Evolutionary conservation across 1,140 invertebrate species (phyloP), one percentile per base, ranked within the genome.

Genomic region (Nasonia longicornis): DNA sequence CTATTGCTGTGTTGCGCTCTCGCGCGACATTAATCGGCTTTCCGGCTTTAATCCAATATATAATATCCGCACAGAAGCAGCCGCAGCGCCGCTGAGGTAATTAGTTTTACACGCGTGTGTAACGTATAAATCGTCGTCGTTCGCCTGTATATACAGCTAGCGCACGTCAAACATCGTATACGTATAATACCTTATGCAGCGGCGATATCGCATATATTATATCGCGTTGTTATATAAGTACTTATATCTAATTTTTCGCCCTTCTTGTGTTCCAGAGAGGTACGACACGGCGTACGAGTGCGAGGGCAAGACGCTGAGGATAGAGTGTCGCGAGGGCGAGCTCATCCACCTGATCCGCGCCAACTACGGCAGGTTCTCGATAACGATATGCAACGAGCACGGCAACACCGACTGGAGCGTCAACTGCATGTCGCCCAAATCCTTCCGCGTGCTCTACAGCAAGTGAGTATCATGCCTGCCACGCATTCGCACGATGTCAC

Each of bases 351-450:
- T 98, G 82, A 96, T 98, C 86, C 93, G 97, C 82, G 97, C 97
- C 83, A 98, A 98, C 92, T 99, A 98, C 89, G 97, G 97, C 70
- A 93, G 97, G 84, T 99, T 97, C 92, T 97, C 96, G 80, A 97
- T 98, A 90, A 97, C 96, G 86, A 97, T 98, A 88, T 99, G 97
- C 92, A 99, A 99, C 90, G 96, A 97, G 87, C 96, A 98, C 88
- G 97, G 97, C 79, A 95, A 97, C 91, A 97, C 96, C n/a, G 97
- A 98, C 86, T 98, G 97, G 97, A 97, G 96, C 91, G 96, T 98
- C 84, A 97, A 98, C 90, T 98, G 97, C 89, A 97, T 97, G 95
- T 96, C 96, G 72, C 94, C 94, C 31, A 96, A 95, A 87, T 96
- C 95, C 77, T 92, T 96, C 83, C 92, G 95, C 67, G 95, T 96